Evolutionary conservation across 2,888 invertebrate genomes (phyloP), one percentile per base, ranked within the genome.

Genomic region (Arctia plantaginis): DNA sequence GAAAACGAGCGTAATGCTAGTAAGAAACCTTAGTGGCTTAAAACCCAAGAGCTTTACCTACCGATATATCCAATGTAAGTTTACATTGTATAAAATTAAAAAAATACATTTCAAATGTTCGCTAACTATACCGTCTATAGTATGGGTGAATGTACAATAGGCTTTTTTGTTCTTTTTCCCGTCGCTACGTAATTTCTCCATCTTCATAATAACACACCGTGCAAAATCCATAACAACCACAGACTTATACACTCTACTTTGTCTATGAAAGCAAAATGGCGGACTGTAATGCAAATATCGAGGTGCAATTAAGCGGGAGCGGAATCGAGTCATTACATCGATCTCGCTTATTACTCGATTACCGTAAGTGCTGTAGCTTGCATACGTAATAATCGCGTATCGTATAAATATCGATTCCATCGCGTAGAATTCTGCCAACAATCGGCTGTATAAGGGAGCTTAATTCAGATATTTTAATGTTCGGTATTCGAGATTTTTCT

Each of bases 271-370:
- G 39, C 67, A 83, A 84, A 75, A 83, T 80, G 77, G 73, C 75
- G 69, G 72, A 64, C 33, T 59, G 77, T 77, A 84, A 86, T 81
- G 83, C 86, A 87, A 86, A 86, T 85, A 86, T 75, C 77, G 76
- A 69, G 66, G 15, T 47, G 67, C 81, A 86, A 85, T 86, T 80
- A 83, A 85, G 80, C 80, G 74, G 84, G 76, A 81, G 80, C 85
- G 77, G 79, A 80, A 86, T 81, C 83, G 83, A 83, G 79, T 81
- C 81, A 85, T 85, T 85, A 85, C 73, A 85, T 81, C 82, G 86
- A 84, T 83, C 82, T 82, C 79, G 83, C 86, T 85, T 85, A 86
- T 86, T 86, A 86, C 80, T 82, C 81, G 85, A 85, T 81, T 85
- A 83, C 80, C 83, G 77, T 85, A 86, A 86, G 80, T 85, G 80